A percentile compares a stretch with the other conserved stretches of the same genome.
Evolutionary conservation across 2,113 vertebrate species (phyloP).

Genomic region (Anoplopoma fimbria): DNA sequence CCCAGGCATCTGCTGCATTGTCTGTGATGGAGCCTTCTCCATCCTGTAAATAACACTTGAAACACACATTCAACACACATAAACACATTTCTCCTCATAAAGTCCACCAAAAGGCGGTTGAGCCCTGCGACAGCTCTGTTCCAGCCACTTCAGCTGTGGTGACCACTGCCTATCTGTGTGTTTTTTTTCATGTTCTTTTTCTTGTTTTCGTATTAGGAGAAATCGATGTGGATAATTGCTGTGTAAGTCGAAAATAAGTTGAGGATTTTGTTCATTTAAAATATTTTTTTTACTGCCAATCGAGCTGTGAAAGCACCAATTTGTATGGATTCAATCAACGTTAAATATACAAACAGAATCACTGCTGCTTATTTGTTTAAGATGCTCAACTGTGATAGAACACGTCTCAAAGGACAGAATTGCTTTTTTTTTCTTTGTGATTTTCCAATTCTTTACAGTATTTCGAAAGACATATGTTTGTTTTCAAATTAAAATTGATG

Average conservation of each 20-base stretch:
- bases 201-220: background rate
- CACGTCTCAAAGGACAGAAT: background rate
- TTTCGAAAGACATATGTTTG: background rate
- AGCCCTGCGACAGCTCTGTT: background rate
- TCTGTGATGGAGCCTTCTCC: slow-evolving; percentile 40
- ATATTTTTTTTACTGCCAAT: background rate
- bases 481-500: background rate
- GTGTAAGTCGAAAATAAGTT: slow-evolving; percentile 7
- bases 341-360: slow-evolving; percentile 10
- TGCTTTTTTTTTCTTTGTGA: background rate
- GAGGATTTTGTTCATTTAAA: slow-evolving; percentile 5
- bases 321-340: slow-evolving; percentile 14
- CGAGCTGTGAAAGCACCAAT: background rate
- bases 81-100: slow-evolving; percentile 10
- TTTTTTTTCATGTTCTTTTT: background rate
- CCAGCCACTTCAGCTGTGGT: background rate
- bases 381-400: background rate
- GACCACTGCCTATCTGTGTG: background rate
- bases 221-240: slow-evolving; percentile 2
- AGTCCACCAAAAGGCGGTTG: background rate
- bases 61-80: slow-evolving; percentile 14
- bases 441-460: background rate
- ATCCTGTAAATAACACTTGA: slow-evolving; percentile 45
- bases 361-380: slow-evolving; percentile 8
- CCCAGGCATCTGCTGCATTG: slow-evolving; percentile 52